Base-by-base conservation (phyloP, 2,888 invertebrate species). In the Timandra comae region DNA sequence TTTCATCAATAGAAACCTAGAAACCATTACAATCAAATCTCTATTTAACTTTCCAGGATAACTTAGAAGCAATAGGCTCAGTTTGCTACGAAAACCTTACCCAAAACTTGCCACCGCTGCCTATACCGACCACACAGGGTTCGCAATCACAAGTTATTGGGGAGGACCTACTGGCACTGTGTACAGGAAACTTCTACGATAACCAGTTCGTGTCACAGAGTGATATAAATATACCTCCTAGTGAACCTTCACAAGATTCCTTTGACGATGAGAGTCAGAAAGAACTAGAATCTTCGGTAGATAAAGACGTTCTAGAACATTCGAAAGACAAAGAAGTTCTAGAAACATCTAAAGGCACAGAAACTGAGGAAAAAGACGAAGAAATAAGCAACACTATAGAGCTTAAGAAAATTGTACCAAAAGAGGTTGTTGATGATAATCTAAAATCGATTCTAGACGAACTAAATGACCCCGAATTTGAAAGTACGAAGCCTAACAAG, bases 121-220 rank as follows among this genome's bases (percentile, higher is more conserved):
- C 74, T 57, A 46, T 59, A 27, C 46, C 53, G 37, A 43, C 54
- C 22, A 44, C 59, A 3, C 72, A 73, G 27, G 34, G 55, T 2
- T 65, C 78, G 7, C 63, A 73, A 30, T 71, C 76, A 2, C 70
- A 66, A 49, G 56, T 68, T 29, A 63, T 86, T 28, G 86, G 87
- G 22, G 86, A 84, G 38, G 86, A 88, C 47, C 54, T 89, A 3
- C 49, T 87, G 26, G 87, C 73, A 3, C 54, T 89, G 7, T 89
- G 89, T 47, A 89, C 89, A 3, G 89, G 89, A 1, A 78, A 86
- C 38, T 89, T 89, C 54, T 87, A 82, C 50, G 77, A 84, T 12
- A 80, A 78, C 29, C 62, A 71, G 37, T 78, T 82, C 42, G 50
- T 82, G 24, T 65, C 78, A 21, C 70, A 51, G 43, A 32, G 48